Evolutionary conservation across 2,113 vertebrate genomes (phyloP).

Genomic region (Lethenteron reissneri): DNA sequence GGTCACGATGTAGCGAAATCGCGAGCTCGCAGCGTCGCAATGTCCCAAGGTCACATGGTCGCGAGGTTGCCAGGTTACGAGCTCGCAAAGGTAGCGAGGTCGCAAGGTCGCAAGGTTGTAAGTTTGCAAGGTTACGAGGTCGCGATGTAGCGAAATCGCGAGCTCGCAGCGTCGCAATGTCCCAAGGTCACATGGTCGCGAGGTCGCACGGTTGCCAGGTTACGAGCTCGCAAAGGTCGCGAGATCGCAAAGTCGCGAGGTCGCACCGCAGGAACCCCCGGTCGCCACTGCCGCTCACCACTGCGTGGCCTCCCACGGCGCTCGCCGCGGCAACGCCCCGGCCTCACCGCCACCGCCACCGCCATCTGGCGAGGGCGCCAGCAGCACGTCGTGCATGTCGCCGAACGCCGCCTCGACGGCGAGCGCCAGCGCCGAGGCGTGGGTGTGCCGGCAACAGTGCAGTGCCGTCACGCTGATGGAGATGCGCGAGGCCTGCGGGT

Average conservation of each 20-base stretch:
- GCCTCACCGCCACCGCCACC: neutral
- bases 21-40: no score
- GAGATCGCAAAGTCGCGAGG: neutral
- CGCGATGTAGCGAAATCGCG: no score
- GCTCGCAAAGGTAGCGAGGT: no score
- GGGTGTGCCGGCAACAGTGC: constrained; percentile 46
- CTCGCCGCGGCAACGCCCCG: constrained; percentile 7
- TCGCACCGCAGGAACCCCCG: constrained; percentile 10
- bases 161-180: no score
- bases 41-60: no score
- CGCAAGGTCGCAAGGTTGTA: no score
- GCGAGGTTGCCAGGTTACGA: no score
- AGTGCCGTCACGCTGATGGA: constrained; percentile 44
- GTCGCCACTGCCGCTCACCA: constrained; percentile 9
- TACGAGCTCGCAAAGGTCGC: no score
- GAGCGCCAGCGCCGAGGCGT: constrained; percentile 28
- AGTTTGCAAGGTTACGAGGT: no score
- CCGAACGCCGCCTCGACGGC: constrained; percentile 26
- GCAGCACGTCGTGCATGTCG: constrained; percentile 27
- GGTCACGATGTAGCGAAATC: no score
- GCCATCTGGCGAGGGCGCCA: neutral
- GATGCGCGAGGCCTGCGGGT: constrained; percentile 32
- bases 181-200: no score
- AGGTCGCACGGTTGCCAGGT: no score
- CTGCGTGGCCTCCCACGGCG: constrained; percentile 11